Evolutionary conservation across 37 sponge, comb jelly and placozoan species (phyloP).

Genomic region (Beroe forskalii): DNA sequence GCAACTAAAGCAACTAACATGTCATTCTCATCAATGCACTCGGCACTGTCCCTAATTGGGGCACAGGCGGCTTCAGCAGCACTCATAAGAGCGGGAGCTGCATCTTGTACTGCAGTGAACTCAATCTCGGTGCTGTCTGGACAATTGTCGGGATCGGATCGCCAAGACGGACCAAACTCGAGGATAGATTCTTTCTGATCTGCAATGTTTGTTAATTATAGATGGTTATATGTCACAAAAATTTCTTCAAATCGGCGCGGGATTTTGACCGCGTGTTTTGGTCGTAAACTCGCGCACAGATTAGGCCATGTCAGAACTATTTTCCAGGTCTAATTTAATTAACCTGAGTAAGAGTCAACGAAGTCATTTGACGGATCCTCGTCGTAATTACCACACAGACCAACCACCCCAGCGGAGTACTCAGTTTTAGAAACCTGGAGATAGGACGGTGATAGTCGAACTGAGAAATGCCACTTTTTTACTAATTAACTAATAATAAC

Average conservation of each 20-base stretch:
- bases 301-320: too few relatives aligned
- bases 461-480: too few relatives aligned
- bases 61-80: background rate
- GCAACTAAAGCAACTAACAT: too few relatives aligned
- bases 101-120: background rate
- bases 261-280: too few relatives aligned
- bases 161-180: constrained; percentile 25
- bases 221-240: too few relatives aligned
- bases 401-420: background rate
- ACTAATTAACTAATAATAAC: too few relatives aligned
- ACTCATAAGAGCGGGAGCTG: background rate
- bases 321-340: too few relatives aligned
- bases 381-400: constrained; percentile 66
- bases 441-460: too few relatives aligned
- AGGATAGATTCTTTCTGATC: background rate
- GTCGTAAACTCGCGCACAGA: too few relatives aligned
- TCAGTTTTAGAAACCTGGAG: background rate
- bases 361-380: constrained; percentile 57
- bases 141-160: background rate
- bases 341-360: background rate
- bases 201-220: too few relatives aligned
- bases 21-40: constrained; percentile 26
- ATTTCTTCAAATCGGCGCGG: too few relatives aligned
- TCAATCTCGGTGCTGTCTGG: background rate
- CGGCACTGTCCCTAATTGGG: background rate